Percentiles rank a stretch among this genome's conserved stretches.
Conservation (phyloP, 2,797 vertebrate genomes). For the Sebastes trivittatus region DNA sequence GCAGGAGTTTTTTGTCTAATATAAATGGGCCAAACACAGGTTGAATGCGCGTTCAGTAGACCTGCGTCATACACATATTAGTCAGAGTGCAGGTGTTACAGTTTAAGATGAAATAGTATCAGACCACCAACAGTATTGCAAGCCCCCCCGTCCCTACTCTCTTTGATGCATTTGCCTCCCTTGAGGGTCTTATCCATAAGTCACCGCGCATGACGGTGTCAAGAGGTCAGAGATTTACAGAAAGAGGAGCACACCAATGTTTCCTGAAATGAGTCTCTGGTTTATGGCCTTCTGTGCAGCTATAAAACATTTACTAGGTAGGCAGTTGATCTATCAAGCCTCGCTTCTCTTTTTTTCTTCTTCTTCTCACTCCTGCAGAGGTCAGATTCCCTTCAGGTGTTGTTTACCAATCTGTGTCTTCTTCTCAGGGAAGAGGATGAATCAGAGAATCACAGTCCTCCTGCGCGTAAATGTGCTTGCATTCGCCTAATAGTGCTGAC, state of each 20-base stretch:
- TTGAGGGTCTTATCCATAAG: slow-evolving; percentile 57
- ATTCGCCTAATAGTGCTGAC: background rate
- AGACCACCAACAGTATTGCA: slow-evolving; percentile 39
- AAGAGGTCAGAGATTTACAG: slow-evolving; percentile 69
- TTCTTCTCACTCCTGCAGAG: slow-evolving; percentile 43
- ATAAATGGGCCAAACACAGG: background rate
- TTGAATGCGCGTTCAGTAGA: background rate
- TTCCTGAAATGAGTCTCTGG: slow-evolving; percentile 53
- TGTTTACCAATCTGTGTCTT: slow-evolving; percentile 63
- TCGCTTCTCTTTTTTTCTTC: background rate
- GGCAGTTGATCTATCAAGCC: slow-evolving; percentile 56
- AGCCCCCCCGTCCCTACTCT: slow-evolving; percentile 18
- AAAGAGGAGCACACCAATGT: slow-evolving; percentile 36
- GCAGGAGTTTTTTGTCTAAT: background rate
- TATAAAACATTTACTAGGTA: slow-evolving; percentile 65
- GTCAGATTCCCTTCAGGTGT: slow-evolving; percentile 63
- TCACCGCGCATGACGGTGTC: slow-evolving; percentile 44
- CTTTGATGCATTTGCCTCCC: slow-evolving; percentile 60
- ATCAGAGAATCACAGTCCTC: slow-evolving; percentile 30
- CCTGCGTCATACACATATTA: slow-evolving; percentile 5
- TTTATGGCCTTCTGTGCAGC: slow-evolving; percentile 59
- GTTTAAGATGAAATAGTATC: slow-evolving; percentile 38
- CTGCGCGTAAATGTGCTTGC: slow-evolving; percentile 4
- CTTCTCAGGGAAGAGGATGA: slow-evolving; percentile 29
- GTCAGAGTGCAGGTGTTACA: slow-evolving; percentile 36